Conservation (phyloP, 2,797 vertebrate species). For the Emydoidea blandingii region DNA sequence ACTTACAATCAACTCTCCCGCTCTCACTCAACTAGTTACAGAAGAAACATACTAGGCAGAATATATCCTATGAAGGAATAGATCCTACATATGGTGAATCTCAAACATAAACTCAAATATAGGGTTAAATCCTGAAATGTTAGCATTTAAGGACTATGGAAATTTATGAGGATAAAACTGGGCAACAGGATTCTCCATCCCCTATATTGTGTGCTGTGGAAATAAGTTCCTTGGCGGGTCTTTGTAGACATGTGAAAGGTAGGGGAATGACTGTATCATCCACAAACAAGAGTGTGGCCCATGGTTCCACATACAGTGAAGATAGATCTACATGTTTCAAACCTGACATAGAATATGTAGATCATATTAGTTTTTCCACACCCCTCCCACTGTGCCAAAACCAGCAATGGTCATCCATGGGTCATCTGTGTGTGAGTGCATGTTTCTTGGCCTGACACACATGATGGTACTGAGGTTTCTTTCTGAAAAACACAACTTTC, state of each 20-base stretch:
- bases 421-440: no score
- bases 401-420: background rate
- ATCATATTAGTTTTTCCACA: background rate
- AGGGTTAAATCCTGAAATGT: background rate
- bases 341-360: background rate
- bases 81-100: background rate
- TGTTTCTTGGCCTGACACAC: no score
- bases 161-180: background rate
- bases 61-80: background rate
- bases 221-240: background rate
- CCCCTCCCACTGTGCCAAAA: background rate
- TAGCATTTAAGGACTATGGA: background rate
- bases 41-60: background rate
- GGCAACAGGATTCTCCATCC: background rate
- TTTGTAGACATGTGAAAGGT: background rate
- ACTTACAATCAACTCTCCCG: background rate
- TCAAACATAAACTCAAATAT: background rate
- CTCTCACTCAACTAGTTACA: background rate
- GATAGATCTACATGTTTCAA: background rate
- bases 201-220: background rate
- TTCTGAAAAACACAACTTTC: background rate
- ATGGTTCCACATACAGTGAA: background rate
- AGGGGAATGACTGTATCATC: background rate
- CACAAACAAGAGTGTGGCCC: constrained; percentile 1
- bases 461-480: background rate